These are phyloP conservation scores for Monarcha castaneiventris DNA, from an alignment of 2,113 vertebrate genomes.

Conservation along the genomic window DNA sequence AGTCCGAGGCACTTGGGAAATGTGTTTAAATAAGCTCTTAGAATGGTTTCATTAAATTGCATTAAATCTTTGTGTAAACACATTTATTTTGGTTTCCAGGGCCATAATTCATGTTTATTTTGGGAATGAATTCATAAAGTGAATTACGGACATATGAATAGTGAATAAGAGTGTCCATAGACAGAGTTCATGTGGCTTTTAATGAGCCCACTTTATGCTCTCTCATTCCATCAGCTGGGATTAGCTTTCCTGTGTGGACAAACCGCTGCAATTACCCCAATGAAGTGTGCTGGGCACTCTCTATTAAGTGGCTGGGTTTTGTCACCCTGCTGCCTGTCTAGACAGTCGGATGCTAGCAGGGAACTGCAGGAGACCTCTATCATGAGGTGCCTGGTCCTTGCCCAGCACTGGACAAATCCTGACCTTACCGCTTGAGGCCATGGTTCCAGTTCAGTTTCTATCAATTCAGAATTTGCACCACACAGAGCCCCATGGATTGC, in stretches of 20 bases:
- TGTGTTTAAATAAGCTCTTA: conserved; percentile 43
- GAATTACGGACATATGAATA: conserved; percentile 13
- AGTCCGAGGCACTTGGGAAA: conserved; percentile 30
- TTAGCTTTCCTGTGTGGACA: background rate
- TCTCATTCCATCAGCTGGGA: background rate
- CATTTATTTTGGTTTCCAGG: conserved; percentile 43
- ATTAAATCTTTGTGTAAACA: conserved; percentile 52
- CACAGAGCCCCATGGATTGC: background rate
- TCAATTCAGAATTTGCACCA: rapidly evolving
- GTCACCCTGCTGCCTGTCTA: background rate
- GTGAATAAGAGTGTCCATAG: conserved; percentile 1
- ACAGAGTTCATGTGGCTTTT: conserved; percentile 31
- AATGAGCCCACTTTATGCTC: conserved; percentile 19
- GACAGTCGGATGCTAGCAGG: background rate
- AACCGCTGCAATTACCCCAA: background rate
- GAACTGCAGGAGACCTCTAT: background rate
- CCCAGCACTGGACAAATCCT: background rate
- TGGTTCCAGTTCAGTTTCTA: background rate
- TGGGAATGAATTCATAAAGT: conserved; percentile 38
- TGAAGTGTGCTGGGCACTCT: background rate
- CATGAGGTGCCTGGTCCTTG: background rate
- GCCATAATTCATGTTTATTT: conserved; percentile 32
- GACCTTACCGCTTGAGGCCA: rapidly evolving
- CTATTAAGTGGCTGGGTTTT: background rate
- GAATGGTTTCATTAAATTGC: conserved; percentile 31